phyloP scores from a whole-genome alignment of 2,888 invertebrate genomes.

The Deilephila elpenor region DNA sequence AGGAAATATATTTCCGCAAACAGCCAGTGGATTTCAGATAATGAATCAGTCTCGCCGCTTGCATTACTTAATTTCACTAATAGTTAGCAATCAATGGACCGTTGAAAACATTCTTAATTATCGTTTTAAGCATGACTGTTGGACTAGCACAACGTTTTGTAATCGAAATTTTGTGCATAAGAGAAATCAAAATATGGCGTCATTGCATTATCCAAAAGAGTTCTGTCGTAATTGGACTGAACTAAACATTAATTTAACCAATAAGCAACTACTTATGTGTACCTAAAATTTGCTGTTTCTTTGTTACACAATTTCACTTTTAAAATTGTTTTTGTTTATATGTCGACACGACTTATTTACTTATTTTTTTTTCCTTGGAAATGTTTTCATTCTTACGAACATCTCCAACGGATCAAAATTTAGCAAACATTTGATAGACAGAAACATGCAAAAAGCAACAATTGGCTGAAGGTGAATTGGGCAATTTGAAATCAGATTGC shows the following conservation, averaged over 20 bases:
- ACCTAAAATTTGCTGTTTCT: too few relatives aligned
- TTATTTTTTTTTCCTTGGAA: conserved; percentile 56
- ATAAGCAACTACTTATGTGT: too few relatives aligned
- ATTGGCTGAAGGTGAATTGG: conserved; percentile 64
- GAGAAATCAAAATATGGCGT: neutral
- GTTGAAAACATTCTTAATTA: conserved; percentile 50
- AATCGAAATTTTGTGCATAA: neutral
- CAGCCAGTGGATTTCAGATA: conserved; percentile 13
- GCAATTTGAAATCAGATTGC: conserved; percentile 70
- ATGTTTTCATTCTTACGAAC: neutral
- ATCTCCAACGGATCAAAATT: conserved; percentile 33
- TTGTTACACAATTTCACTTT: neutral
- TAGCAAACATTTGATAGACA: conserved; percentile 33
- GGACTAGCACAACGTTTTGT: conserved; percentile 35
- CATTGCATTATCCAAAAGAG: neutral
- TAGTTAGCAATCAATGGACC: conserved; percentile 53
- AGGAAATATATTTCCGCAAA: conserved; percentile 33
- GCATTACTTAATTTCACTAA: conserved; percentile 58
- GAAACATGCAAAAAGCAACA: conserved; percentile 58
- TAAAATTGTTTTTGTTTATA: neutral
- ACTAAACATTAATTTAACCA: too few relatives aligned
- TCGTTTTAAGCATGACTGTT: conserved; percentile 37
- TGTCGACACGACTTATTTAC: neutral
- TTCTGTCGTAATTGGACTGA: neutral
- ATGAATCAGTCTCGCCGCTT: conserved; percentile 10